Base-by-base conservation (phyloP, 92 coral and sea anemone species). In the Epizoanthus scotinus region DNA sequence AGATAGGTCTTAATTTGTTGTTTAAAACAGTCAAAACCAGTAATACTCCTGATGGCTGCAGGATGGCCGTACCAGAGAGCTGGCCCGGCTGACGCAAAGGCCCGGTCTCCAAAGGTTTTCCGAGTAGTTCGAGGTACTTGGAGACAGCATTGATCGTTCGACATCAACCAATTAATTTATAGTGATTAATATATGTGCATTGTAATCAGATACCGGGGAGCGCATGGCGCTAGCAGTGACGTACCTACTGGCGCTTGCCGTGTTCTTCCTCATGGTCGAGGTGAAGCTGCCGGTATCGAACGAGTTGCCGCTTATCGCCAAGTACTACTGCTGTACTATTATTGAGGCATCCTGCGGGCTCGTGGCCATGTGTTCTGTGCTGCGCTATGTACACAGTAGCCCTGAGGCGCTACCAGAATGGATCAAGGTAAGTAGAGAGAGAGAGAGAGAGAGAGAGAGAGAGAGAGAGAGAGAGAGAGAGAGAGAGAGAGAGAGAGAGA, bases 171-270 rank as follows among this genome's bases (percentile, higher is more conserved):
- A 22, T 20, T 25, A 15, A 24, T 25, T n/a, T 77, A 21, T 34
- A 1, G 15, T 34, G 36, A 9, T 26, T 28, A 14, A 65, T 8
- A 34, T 27, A 7, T 6, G 38, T 5, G 34, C 68, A 44, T 20
- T 20, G 20, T 62, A 13, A 79, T 18, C 73, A 95, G 99, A 89
- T 65, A 93, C 98, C 10, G 99, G 99, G 8, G 99, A 95, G 84
- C 98, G 97, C 8, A 94, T 95, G 91, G 99, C 99, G 2, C 94
- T 95, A 8, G 99, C 94, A 8, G 98, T 95, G 1, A 95, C 99
- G 21, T 91, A 93, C 50, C 92, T 95, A 60, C 88, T 95, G 10
- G 86, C 99, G 0, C 88, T 95, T 27, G 99, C 97, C 0, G 99
- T 95, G 8, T 95, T 93, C 79, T 95, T 95, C 77, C 90, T 95